A percentile compares a stretch with the other conserved stretches of the same genome.
Conservation (phyloP, 2,113 vertebrate species). For the Menidia beryllina region DNA sequence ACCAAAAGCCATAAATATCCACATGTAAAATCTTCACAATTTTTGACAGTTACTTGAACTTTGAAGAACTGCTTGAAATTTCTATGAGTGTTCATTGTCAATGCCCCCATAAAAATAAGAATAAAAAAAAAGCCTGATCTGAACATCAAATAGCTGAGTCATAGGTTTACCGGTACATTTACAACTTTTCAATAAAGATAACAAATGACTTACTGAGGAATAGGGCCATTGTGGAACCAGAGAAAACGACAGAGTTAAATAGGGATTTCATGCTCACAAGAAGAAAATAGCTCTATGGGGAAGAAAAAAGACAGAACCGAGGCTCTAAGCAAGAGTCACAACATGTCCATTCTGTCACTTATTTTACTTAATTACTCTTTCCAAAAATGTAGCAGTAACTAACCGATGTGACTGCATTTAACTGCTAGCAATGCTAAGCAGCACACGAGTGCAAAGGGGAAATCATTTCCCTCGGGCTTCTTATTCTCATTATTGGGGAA, state of each 20-base stretch:
- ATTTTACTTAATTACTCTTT: conserved; percentile 13
- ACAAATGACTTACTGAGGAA: background rate
- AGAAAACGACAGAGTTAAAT: conserved; percentile 11
- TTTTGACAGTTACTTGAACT: background rate
- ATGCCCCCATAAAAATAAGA: background rate
- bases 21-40: background rate
- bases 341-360: background rate
- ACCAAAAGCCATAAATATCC: background rate
- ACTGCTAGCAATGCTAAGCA: conserved; percentile 42
- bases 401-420: conserved; percentile 59
- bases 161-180: background rate
- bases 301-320: background rate
- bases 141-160: background rate
- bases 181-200: too few relatives aligned
- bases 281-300: conserved; percentile 34
- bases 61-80: background rate
- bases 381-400: conserved; percentile 38
- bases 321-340: conserved; percentile 18
- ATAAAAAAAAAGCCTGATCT: too few relatives aligned
- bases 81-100: background rate
- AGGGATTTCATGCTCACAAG: background rate
- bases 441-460: conserved; percentile 46
- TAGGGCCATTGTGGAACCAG: background rate
- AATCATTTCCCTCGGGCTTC: conserved; percentile 50
- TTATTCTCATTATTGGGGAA: conserved; percentile 75